Percentiles rank a stretch among this genome's conserved stretches.
phyloP scores from a whole-genome alignment of 1,140 invertebrate species.

The Drosophila teissieri region DNA sequence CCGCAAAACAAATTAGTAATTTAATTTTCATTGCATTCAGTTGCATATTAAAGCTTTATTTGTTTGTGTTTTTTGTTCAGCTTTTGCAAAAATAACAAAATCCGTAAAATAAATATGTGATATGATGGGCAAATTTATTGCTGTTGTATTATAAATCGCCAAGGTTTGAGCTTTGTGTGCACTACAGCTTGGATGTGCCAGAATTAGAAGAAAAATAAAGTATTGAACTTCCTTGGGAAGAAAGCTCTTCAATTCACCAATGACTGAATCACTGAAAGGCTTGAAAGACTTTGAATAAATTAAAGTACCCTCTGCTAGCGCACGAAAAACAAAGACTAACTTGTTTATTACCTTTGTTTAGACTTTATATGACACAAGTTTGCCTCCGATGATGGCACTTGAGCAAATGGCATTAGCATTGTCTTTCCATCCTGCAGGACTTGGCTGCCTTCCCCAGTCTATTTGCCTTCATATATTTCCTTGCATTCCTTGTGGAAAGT shows the following conservation, averaged over 20 bases:
- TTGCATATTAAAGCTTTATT: conserved; percentile 31
- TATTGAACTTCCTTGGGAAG: too few relatives aligned
- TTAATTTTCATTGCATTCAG: conserved; percentile 49
- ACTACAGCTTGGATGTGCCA: too few relatives aligned
- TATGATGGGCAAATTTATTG: conserved; percentile 7
- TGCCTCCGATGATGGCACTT: conserved; percentile 65
- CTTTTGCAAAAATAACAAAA: conserved; percentile 5
- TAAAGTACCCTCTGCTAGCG: conserved; percentile 4
- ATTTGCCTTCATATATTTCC: not conserved
- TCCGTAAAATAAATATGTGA: conserved; percentile 17
- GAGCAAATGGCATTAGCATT: conserved; percentile 74
- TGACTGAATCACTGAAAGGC: too few relatives aligned
- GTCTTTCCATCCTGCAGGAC: conserved; percentile 33
- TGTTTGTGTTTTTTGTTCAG: conserved; percentile 2
- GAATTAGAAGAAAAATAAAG: too few relatives aligned
- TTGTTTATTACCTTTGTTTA: conserved; percentile 80
- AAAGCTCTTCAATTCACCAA: not conserved
- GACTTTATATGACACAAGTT: conserved; percentile 70
- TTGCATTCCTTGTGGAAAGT: conserved; percentile 17
- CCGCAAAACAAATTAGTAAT: conserved; percentile 55
- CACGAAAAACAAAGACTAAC: conserved; percentile 40
- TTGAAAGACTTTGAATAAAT: not conserved
- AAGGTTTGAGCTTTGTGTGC: conserved; percentile 39
- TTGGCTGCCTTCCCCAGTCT: conserved; percentile 6
- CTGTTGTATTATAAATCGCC: conserved; percentile 30